phyloP scores from a whole-genome alignment of 2,888 invertebrate species.

The Eupithecia pulchellata region DNA sequence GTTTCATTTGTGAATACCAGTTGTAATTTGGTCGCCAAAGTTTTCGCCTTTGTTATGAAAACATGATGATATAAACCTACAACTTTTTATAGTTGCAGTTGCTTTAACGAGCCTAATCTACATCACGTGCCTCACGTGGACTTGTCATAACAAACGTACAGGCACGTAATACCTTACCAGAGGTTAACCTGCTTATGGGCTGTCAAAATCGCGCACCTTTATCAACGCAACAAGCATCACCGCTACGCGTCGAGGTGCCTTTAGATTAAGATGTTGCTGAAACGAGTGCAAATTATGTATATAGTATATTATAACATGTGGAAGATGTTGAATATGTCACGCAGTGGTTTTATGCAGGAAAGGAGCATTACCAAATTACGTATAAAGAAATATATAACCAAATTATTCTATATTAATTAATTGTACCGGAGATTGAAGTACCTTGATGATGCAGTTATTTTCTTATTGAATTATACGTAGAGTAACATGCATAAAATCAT shows the following conservation, averaged over 20 bases:
- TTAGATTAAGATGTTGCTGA: background rate
- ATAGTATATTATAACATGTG: background rate
- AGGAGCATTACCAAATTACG: too few species aligned
- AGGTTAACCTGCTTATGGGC: background rate
- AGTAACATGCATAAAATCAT: too few species aligned
- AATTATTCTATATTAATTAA: too few species aligned
- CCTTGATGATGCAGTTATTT: too few species aligned
- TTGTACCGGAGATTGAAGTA: too few species aligned
- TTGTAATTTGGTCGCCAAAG: too few species aligned
- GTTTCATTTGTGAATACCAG: too few species aligned
- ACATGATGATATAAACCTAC: background rate
- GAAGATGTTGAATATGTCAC: background rate
- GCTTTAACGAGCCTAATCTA: background rate
- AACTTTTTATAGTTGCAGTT: background rate
- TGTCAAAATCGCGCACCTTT: background rate
- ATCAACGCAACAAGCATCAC: background rate
- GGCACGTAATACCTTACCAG: background rate
- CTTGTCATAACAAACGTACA: background rate
- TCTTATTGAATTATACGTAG: too few species aligned
- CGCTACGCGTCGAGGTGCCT: background rate
- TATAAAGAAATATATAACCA: too few species aligned
- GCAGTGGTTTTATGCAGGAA: background rate
- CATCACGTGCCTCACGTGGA: background rate
- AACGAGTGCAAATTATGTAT: background rate
- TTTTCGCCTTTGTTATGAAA: background rate